These are phyloP conservation scores for Plemyria rubiginata DNA, from an alignment of 2,888 invertebrate species.

Conservation along the genomic window DNA sequence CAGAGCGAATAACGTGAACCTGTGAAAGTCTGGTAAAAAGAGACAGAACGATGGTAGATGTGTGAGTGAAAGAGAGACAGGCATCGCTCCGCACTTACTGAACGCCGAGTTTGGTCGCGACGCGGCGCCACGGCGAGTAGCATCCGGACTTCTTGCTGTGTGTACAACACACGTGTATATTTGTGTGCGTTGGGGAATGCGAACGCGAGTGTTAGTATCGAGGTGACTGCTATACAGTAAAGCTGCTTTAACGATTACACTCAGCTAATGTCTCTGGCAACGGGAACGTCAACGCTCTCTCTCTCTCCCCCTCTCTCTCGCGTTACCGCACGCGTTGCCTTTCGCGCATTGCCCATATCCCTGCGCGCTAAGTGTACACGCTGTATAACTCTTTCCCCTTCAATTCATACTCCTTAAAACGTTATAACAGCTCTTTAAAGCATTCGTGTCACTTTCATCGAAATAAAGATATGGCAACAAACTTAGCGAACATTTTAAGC, in stretches of 20 bases:
- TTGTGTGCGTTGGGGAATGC: constrained; percentile 58
- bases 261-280: too few relatives aligned
- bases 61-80: constrained; percentile 48
- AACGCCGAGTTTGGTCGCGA: constrained; percentile 97
- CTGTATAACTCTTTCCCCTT: too few relatives aligned
- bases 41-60: constrained; percentile 26
- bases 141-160: constrained; percentile 89
- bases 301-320: too few relatives aligned
- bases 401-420: too few relatives aligned
- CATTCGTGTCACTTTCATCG: too few relatives aligned
- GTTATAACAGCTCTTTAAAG: too few relatives aligned
- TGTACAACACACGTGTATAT: constrained; percentile 77
- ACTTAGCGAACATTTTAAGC: too few relatives aligned
- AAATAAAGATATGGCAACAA: too few relatives aligned
- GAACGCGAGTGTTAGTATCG: constrained; percentile 47
- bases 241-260: not conserved
- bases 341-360: too few relatives aligned
- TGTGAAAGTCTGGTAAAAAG: constrained; percentile 13
- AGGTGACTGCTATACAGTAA: constrained; percentile 43
- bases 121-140: constrained; percentile 97
- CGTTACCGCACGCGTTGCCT: too few relatives aligned
- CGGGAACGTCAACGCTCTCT: too few relatives aligned
- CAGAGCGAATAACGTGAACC: constrained; percentile 7
- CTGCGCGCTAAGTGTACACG: too few relatives aligned
- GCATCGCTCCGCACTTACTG: constrained; percentile 89